These are phyloP conservation scores for Drosophila aldrichi DNA, from an alignment of 2,888 invertebrate genomes.

Conservation along the genomic window DNA sequence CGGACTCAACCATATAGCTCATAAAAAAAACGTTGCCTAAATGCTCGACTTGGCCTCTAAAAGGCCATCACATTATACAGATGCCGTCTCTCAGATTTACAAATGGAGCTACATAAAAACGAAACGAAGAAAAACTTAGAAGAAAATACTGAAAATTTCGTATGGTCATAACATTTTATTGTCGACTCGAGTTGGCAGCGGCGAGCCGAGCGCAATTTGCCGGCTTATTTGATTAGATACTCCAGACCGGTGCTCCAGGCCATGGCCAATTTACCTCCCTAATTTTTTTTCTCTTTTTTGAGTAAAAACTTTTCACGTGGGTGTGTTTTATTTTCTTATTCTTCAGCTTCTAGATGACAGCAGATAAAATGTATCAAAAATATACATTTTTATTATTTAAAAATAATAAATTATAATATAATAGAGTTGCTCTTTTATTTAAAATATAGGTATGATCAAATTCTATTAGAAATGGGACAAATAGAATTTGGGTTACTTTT, in stretches of 20 bases:
- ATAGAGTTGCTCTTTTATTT: too few relatives aligned
- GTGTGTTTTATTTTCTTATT: neutral
- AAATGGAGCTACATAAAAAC: slow-evolving; percentile 54
- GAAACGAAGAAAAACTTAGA: slow-evolving; percentile 7
- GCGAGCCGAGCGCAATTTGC: slow-evolving; percentile 52
- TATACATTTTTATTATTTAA: neutral
- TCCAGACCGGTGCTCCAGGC: slow-evolving; percentile 6
- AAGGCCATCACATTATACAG: slow-evolving; percentile 73
- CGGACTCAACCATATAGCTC: slow-evolving; percentile 28
- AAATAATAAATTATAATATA: too few relatives aligned
- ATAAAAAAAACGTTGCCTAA: slow-evolving; percentile 62
- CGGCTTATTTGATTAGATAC: slow-evolving; percentile 64
- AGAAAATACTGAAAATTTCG: slow-evolving; percentile 40
- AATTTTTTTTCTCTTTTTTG: neutral
- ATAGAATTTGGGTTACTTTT: too few relatives aligned
- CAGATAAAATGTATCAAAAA: neutral
- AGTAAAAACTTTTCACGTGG: neutral
- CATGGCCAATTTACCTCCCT: neutral
- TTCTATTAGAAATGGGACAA: too few relatives aligned
- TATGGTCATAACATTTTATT: slow-evolving; percentile 57
- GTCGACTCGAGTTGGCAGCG: slow-evolving; percentile 39
- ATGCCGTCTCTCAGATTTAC: slow-evolving; percentile 64
- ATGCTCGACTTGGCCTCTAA: slow-evolving; percentile 65
- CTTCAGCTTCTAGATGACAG: neutral
- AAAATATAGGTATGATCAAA: too few relatives aligned